phyloP scores from a whole-genome alignment of 1,140 invertebrate species.

The Bombyx mandarina region DNA sequence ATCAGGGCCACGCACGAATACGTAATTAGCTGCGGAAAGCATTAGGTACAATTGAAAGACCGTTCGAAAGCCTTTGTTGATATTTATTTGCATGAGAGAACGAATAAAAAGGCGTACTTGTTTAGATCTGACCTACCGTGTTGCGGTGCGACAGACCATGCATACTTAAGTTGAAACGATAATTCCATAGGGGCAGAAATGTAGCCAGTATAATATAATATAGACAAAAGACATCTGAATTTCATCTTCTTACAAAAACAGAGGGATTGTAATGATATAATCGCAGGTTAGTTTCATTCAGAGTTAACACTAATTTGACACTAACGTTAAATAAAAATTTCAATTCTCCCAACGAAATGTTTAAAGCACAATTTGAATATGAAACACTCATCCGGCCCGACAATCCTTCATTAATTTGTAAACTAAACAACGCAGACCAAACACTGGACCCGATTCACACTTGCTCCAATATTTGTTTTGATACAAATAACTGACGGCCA shows the following conservation, averaged over 20 bases:
- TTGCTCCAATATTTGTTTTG: conserved; percentile 65
- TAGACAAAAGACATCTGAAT: no score
- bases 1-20: conserved; percentile 52
- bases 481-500: conserved; percentile 62
- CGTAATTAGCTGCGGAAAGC: conserved; percentile 33
- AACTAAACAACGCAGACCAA: conserved; percentile 42
- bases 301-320: not conserved
- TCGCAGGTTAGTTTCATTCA: not conserved
- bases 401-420: conserved; percentile 63
- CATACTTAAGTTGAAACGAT: conserved; percentile 46
- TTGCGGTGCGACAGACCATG: conserved; percentile 46
- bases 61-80: conserved; percentile 32
- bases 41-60: conserved; percentile 20
- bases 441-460: conserved; percentile 55
- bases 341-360: not conserved
- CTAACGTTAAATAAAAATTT: no score
- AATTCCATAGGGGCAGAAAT: conserved; percentile 37
- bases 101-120: conserved; percentile 43
- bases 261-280: not conserved
- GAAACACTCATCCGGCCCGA: conserved; percentile 33
- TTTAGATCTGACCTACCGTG: conserved; percentile 41
- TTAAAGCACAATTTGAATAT: conserved; percentile 22
- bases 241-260: no score
- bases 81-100: conserved; percentile 47
- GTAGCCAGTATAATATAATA: no score